Percentiles rank a stretch among this genome's conserved stretches.
These are phyloP conservation scores for Thamnophis sirtalis DNA, from an alignment of 2,113 vertebrate species.

Conservation along the genomic window DNA sequence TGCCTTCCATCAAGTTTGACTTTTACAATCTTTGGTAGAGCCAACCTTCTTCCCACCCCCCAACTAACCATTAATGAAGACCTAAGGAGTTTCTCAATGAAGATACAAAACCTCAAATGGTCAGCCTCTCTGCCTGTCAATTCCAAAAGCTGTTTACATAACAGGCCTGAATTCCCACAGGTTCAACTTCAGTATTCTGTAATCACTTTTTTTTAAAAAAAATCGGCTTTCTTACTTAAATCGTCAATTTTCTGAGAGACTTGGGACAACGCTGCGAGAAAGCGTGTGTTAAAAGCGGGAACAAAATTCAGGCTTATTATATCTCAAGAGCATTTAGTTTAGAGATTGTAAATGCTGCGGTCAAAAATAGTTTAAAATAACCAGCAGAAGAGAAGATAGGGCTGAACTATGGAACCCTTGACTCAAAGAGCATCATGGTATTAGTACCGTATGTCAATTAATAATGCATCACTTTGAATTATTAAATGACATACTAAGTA, in stretches of 20 bases:
- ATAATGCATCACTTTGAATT: not conserved
- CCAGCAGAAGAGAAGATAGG: not conserved
- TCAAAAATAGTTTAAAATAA: not conserved
- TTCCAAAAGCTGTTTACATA: slow-evolving; percentile 47
- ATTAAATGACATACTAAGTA: not conserved
- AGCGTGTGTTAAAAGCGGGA: not conserved
- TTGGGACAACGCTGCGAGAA: not conserved
- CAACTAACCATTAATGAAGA: slow-evolving; percentile 55
- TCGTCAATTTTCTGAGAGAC: not conserved
- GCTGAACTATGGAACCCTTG: not conserved
- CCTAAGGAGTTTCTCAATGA: slow-evolving; percentile 53
- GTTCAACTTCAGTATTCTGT: not conserved
- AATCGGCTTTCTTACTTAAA: not conserved
- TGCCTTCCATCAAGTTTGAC: slow-evolving; percentile 57
- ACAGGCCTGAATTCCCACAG: slow-evolving; percentile 31
- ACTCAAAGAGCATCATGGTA: not conserved
- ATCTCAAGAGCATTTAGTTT: not conserved
- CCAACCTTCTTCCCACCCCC: slow-evolving; percentile 47
- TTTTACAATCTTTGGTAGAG: slow-evolving; percentile 63
- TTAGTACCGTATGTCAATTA: no score
- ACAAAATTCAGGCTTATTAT: not conserved
- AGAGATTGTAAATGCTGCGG: not conserved
- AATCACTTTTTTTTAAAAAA: not conserved
- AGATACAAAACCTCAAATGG: slow-evolving; percentile 53
- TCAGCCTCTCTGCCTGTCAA: slow-evolving; percentile 56